phyloP scores from a whole-genome alignment of 2,888 invertebrate species.

The Junonia oenone region DNA sequence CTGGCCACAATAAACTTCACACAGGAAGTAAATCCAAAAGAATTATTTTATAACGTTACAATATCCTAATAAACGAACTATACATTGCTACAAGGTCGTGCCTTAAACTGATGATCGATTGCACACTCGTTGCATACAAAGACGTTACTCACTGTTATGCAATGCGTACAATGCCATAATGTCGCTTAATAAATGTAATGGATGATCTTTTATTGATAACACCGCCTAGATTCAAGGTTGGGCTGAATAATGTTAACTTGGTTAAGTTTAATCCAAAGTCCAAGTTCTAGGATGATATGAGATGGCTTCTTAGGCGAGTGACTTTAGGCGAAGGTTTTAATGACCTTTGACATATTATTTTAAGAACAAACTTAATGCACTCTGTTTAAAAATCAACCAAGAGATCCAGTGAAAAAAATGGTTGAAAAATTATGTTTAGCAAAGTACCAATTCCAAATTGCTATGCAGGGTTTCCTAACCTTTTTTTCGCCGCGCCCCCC shows the following conservation, averaged over 20 bases:
- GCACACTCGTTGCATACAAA: slow-evolving; percentile 40
- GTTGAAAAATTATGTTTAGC: no score
- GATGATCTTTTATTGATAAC: slow-evolving; percentile 22
- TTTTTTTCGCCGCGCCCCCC: no score
- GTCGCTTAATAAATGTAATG: slow-evolving; percentile 1
- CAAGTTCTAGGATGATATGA: no score
- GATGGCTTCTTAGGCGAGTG: no score
- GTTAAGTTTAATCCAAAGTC: not conserved
- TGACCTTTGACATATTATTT: no score
- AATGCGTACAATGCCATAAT: slow-evolving; percentile 20
- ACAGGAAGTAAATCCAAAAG: not conserved
- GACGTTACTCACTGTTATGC: slow-evolving; percentile 26
- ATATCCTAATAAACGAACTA: slow-evolving; percentile 9
- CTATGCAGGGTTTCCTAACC: no score
- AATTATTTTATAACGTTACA: not conserved
- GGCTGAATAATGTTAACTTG: not conserved
- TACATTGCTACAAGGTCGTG: slow-evolving; percentile 39
- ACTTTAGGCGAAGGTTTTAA: no score
- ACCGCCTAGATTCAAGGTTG: slow-evolving; percentile 10
- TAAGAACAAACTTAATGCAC: no score
- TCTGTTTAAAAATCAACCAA: no score
- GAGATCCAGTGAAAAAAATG: no score
- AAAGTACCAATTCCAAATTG: no score
- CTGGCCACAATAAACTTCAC: no score
- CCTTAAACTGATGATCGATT: slow-evolving; percentile 43